A percentile compares a stretch with the other conserved stretches of the same genome.
These are phyloP conservation scores for Buceros bicornis DNA, from an alignment of 2,797 vertebrate genomes.

Conservation along the genomic window DNA sequence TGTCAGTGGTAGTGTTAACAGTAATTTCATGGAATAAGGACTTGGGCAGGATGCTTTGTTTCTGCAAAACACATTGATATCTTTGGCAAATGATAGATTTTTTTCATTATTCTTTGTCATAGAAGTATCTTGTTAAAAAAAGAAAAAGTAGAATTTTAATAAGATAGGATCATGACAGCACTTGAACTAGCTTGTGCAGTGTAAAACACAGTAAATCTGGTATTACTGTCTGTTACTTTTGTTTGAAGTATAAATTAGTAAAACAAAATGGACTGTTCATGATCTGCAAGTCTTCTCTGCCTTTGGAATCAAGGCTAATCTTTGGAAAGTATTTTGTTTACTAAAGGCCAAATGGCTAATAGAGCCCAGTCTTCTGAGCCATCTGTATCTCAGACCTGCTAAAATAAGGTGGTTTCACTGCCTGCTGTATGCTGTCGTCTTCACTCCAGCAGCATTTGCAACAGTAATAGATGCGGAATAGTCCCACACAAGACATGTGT, in stretches of 20 bases:
- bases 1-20: neutral
- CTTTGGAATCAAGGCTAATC: neutral
- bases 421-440: neutral
- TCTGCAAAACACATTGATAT: neutral
- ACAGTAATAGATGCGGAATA: neutral
- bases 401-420: neutral
- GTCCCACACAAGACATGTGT: accelerated
- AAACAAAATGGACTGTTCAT: neutral
- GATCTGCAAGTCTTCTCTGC: neutral
- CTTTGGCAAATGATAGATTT: neutral
- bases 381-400: neutral
- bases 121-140: neutral
- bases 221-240: neutral
- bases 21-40: neutral
- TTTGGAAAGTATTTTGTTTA: neutral
- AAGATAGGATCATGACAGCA: neutral
- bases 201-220: neutral
- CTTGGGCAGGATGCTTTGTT: neutral
- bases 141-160: neutral
- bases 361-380: neutral
- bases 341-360: neutral
- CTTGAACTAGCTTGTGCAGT: neutral
- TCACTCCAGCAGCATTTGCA: neutral
- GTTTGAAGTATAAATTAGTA: neutral
- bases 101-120: neutral